Conservation (phyloP, 2,888 invertebrate genomes). For the Baronia brevicornis region DNA sequence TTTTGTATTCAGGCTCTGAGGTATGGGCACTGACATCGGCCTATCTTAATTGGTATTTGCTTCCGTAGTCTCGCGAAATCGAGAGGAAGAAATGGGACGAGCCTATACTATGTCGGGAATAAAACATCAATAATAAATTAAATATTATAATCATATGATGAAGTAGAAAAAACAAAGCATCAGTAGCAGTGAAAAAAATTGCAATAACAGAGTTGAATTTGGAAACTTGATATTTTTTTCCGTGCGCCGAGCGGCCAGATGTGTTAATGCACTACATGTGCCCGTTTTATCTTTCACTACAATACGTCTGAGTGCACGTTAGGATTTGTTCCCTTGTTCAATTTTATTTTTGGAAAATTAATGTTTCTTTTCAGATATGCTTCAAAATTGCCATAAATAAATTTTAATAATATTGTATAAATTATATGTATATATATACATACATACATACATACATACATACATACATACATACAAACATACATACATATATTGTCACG, state of each 20-base stretch:
- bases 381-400: too few relatives aligned
- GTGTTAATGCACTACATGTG: conserved; percentile 18
- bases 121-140: background rate
- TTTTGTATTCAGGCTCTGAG: too few relatives aligned
- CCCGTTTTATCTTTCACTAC: conserved; percentile 36
- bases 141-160: conserved; percentile 7
- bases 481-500: too few relatives aligned
- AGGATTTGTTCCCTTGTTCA: conserved; percentile 24
- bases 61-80: too few relatives aligned
- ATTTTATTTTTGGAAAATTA: conserved; percentile 44
- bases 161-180: conserved; percentile 25
- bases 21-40: too few relatives aligned
- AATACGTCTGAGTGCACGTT: conserved; percentile 30
- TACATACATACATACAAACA: too few relatives aligned
- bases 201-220: conserved; percentile 31
- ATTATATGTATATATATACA: too few relatives aligned
- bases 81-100: too few relatives aligned
- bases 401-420: too few relatives aligned
- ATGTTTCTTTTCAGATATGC: conserved; percentile 29
- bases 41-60: background rate
- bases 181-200: conserved; percentile 31
- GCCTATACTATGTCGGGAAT: too few relatives aligned
- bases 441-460: too few relatives aligned
- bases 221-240: conserved; percentile 19
- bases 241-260: conserved; percentile 14